Conservation (phyloP, 2,797 vertebrate species). For the Aphelocoma californica region DNA sequence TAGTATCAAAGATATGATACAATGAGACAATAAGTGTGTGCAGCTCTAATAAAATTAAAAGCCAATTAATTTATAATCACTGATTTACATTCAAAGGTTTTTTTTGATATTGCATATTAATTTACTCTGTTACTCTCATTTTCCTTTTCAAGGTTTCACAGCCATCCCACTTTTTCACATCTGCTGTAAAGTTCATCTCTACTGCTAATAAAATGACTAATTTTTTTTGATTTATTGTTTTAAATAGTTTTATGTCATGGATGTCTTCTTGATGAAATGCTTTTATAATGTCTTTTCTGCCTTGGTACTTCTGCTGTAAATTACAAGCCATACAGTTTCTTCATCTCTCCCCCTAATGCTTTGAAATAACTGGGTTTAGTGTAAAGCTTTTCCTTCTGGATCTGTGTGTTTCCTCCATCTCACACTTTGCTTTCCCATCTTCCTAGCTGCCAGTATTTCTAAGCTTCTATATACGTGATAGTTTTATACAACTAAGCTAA, state of each 20-base stretch:
- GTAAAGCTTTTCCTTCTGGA: slow-evolving; percentile 66
- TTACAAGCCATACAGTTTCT: slow-evolving; percentile 69
- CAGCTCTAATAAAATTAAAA: slow-evolving; percentile 72
- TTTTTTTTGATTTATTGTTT: slow-evolving; percentile 75
- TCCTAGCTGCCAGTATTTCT: slow-evolving; percentile 69
- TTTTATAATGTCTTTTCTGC: slow-evolving; percentile 73
- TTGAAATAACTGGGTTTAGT: slow-evolving; percentile 57
- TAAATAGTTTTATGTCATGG: slow-evolving; percentile 75
- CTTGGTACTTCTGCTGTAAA: slow-evolving; percentile 71
- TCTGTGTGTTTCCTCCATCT: slow-evolving; percentile 54
- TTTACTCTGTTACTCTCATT: slow-evolving; percentile 69
- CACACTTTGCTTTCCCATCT: slow-evolving; percentile 62
- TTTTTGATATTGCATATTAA: slow-evolving; percentile 65
- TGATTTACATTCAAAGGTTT: slow-evolving; percentile 63
- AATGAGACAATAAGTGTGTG: slow-evolving; percentile 70
- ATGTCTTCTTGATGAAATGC: slow-evolving; percentile 69
- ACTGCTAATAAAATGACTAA: slow-evolving; percentile 76
- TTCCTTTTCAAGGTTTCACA: slow-evolving; percentile 73
- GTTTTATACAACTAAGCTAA: slow-evolving; percentile 73
- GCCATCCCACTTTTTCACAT: slow-evolving; percentile 59
- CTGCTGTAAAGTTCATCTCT: slow-evolving; percentile 69
- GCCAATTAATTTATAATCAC: slow-evolving; percentile 68
- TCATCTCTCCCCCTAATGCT: slow-evolving; percentile 57
- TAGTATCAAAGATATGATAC: slow-evolving; percentile 72
- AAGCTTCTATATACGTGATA: slow-evolving; percentile 69